These are phyloP conservation scores for Bolinopsis microptera DNA, from an alignment of 37 sponge, comb jelly and placozoan genomes.

Conservation along the genomic window DNA sequence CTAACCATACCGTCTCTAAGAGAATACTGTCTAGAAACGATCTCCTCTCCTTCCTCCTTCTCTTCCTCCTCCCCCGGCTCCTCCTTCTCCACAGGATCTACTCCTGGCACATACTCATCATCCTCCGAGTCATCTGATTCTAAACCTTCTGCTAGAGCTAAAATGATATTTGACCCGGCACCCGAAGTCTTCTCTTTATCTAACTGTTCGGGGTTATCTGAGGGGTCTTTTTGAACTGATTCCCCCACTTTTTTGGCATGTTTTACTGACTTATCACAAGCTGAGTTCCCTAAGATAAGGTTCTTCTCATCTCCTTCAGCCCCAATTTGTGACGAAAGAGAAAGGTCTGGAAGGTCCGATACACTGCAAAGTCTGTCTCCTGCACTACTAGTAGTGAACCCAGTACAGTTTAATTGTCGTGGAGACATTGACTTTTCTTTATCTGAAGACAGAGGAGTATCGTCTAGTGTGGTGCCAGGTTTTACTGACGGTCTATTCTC, in stretches of 20 bases:
- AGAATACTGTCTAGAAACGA: constrained; percentile 8
- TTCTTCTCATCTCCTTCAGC: background rate
- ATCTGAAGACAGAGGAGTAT: background rate
- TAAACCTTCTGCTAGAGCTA: background rate
- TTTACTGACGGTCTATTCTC: background rate
- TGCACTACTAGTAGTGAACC: background rate
- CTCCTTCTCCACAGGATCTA: background rate
- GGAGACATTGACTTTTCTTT: background rate
- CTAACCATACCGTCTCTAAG: constrained; percentile 34
- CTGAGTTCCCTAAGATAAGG: background rate
- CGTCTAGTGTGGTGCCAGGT: background rate
- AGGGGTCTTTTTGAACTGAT: background rate
- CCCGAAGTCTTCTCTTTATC: background rate
- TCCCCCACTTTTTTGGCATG: background rate
- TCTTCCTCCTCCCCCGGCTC: background rate
- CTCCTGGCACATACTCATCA: background rate
- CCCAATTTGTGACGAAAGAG: background rate
- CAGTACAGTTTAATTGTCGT: background rate
- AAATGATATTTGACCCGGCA: background rate
- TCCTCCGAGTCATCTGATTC: constrained; percentile 35
- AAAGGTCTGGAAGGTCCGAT: background rate
- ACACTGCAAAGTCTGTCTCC: background rate
- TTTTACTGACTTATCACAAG: background rate
- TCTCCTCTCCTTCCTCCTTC: background rate
- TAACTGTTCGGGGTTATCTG: background rate